Evolutionary conservation across 1,140 invertebrate species (phyloP).

Genomic region (Zaprionus vittiger): DNA sequence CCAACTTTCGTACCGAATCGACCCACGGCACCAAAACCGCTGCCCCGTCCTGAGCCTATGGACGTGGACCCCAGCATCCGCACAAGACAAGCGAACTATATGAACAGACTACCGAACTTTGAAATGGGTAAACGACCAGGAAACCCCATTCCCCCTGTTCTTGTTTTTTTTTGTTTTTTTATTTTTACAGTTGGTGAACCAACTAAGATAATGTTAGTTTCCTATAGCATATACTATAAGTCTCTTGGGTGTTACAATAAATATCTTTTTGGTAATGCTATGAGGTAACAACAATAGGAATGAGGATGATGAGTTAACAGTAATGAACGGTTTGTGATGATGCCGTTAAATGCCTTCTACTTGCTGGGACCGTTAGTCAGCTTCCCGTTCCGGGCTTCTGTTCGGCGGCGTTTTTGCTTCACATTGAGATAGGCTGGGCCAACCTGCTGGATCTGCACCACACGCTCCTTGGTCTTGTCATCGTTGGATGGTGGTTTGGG

Average conservation of each 20-base stretch:
- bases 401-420: constrained; percentile 58
- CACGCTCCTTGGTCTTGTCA: constrained; percentile 83
- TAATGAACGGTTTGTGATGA: neutral
- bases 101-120: constrained; percentile 7
- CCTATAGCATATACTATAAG: constrained; percentile 11
- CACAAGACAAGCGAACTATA: constrained; percentile 36
- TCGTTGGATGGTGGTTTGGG: constrained; percentile 84
- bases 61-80: constrained; percentile 33
- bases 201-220: neutral
- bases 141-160: too few species aligned
- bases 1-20: too few species aligned
- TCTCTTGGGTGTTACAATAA: constrained; percentile 14
- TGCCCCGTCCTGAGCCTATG: constrained; percentile 38
- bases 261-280: constrained; percentile 20
- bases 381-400: neutral
- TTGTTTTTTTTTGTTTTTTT: neutral
- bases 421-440: constrained; percentile 82
- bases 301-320: neutral
- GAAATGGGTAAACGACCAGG: too few species aligned
- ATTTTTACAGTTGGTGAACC: neutral
- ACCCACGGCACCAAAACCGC: neutral
- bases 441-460: constrained; percentile 85
- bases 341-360: neutral
- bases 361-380: neutral
- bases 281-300: neutral